Base-by-base conservation (phyloP, 1,140 invertebrate genomes). In the Bombus picipes region DNA sequence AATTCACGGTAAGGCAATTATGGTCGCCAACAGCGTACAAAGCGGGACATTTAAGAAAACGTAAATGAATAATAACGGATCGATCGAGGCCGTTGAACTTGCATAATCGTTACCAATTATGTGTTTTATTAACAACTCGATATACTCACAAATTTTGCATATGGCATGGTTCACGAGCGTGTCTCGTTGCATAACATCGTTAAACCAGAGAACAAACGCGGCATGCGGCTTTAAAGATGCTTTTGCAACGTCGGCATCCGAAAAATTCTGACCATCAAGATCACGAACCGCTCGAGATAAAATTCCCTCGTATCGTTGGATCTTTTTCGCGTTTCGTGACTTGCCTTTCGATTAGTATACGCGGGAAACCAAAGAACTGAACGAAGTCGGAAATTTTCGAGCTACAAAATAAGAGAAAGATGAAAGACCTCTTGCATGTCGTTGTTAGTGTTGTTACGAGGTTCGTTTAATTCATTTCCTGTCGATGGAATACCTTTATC, bases 401-500 rank as follows among this genome's bases (percentile, higher is more conserved):
- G 9, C 66, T 57, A 22, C 22, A 47, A 71, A 84, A 78, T n/a
- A 47, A 71, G 28, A 68, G 37, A 10, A 28, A 39, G 47, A 53
- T 53, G 18, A 53, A 53, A 53, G 47, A 53, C 18, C 18, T 53
- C 0, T 53, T 53, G 47, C 18, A 53, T 53, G 47, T 22, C 47
- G 18, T 53, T 53, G 47, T 53, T 53, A 15, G 81, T 18, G 53
- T 76, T 9, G 32, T 57, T 66, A 73, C 41, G 53, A 75, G 5
- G 15, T n/a, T 8, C 76, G 57, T 28, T 83, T 76, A 86, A 82
- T 74, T 77, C 18, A 72, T 66, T n/a, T 15, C 12, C 59, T 37
- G 28, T 74, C 80, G 66, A 88, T 86, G 76, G 85, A 82, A 41
- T 77, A 79, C 37, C 28, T 88, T 86, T 75, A 77, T 73, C 83